phyloP scores from a whole-genome alignment of 2,888 invertebrate species.

The Andricus curvator region DNA sequence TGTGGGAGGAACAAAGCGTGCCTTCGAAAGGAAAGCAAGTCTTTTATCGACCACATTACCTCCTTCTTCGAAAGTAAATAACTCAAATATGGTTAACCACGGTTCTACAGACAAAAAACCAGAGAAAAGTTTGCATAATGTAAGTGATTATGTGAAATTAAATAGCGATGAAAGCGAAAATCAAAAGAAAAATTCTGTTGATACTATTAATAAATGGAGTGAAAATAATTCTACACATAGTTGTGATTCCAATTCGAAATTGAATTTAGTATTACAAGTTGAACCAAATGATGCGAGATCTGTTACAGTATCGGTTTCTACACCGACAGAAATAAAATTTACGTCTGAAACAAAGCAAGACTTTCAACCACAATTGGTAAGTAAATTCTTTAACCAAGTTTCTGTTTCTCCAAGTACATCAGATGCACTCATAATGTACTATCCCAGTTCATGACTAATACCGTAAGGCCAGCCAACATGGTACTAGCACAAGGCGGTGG shows the following conservation, averaged over 20 bases:
- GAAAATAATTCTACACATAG: conserved; percentile 68
- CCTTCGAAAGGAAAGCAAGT: conserved; percentile 90
- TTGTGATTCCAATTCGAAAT: conserved; percentile 57
- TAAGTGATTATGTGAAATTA: conserved; percentile 54
- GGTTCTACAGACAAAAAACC: conserved; percentile 70
- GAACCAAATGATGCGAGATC: conserved; percentile 74
- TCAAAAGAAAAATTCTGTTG: conserved; percentile 72
- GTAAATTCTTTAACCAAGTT: conserved; percentile 38
- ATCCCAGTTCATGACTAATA: no score
- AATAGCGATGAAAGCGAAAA: conserved; percentile 65
- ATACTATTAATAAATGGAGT: conserved; percentile 73
- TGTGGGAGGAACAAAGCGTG: conserved; percentile 92
- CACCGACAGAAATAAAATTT: conserved; percentile 73
- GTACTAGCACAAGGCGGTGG: no score
- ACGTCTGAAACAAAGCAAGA: conserved; percentile 66
- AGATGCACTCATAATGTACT: no score
- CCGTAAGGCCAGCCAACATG: no score
- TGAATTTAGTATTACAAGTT: conserved; percentile 72
- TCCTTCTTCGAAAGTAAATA: conserved; percentile 70
- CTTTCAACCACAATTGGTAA: conserved; percentile 63
- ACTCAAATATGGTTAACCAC: conserved; percentile 73
- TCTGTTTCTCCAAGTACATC: background rate
- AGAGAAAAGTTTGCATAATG: conserved; percentile 50
- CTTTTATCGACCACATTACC: conserved; percentile 76
- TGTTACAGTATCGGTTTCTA: conserved; percentile 76